These are phyloP conservation scores for Oligia fasciuncula DNA, from an alignment of 2,888 invertebrate genomes.

Conservation along the genomic window DNA sequence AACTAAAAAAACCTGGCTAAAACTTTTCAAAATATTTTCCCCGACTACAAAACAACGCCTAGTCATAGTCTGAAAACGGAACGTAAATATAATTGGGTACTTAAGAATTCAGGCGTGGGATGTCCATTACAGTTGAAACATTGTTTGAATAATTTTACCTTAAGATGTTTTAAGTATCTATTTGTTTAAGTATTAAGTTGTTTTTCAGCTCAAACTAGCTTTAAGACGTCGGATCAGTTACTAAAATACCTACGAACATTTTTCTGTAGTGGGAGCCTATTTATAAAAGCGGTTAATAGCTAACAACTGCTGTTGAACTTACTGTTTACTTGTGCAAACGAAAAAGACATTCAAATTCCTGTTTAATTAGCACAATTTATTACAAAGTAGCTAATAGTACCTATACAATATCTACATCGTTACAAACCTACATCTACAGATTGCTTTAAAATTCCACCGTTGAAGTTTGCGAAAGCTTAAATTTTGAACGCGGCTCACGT, in stretches of 20 bases:
- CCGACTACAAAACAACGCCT: not conserved
- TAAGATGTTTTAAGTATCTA: constrained; percentile 12
- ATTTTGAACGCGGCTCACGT: constrained; percentile 44
- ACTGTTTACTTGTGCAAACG: not conserved
- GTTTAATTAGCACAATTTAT: not conserved
- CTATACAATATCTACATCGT: no score
- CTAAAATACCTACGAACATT: not conserved
- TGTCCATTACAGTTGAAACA: constrained; percentile 27
- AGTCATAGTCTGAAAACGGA: not conserved
- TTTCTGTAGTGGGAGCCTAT: not conserved
- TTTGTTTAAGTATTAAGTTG: not conserved
- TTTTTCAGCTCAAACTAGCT: constrained; percentile 20
- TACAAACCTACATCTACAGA: not conserved
- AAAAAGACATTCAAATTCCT: not conserved
- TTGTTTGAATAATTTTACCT: constrained; percentile 35
- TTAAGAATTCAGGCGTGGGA: constrained; percentile 21
- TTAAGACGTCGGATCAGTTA: not conserved
- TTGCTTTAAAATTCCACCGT: constrained; percentile 12
- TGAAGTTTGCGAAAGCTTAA: constrained; percentile 16
- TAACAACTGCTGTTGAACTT: not conserved
- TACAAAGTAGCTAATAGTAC: not conserved
- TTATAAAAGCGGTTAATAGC: not conserved
- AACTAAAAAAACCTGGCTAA: not conserved
- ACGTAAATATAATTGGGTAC: constrained; percentile 33
- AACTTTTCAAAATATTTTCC: constrained; percentile 16